Conservation (phyloP, 2,113 vertebrate genomes). For the Crotophaga sulcirostris region DNA sequence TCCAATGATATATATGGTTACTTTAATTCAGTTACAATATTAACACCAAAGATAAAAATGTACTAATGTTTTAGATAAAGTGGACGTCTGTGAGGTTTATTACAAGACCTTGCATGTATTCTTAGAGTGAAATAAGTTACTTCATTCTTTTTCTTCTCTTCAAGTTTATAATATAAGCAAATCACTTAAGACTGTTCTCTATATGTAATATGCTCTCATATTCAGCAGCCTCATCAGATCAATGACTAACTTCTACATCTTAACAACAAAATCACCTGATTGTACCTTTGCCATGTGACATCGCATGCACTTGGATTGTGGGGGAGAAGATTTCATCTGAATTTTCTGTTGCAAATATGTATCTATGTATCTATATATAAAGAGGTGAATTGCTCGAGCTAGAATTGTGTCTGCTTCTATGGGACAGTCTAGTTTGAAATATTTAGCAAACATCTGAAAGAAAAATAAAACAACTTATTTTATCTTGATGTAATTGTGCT, state of each 20-base stretch:
- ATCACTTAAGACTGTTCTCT: not conserved
- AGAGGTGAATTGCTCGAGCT: not conserved
- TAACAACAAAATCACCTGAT: not conserved
- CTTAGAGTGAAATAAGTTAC: not conserved
- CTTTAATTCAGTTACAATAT: not conserved
- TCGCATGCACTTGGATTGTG: not conserved
- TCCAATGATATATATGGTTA: rapidly evolving
- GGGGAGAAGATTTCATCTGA: not conserved
- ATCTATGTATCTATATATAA: not conserved
- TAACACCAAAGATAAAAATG: not conserved
- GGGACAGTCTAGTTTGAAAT: not conserved
- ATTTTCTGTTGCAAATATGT: not conserved
- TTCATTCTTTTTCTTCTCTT: not conserved
- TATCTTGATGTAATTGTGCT: not conserved
- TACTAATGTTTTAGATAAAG: not conserved
- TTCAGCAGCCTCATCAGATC: not conserved
- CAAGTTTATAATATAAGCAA: not conserved
- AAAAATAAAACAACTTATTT: not conserved
- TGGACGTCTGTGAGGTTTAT: not conserved
- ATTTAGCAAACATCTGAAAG: not conserved
- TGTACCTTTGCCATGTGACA: not conserved
- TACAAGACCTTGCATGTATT: not conserved
- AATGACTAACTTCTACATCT: not conserved
- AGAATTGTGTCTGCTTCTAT: not conserved
- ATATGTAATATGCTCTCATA: not conserved